Conservation (phyloP, 2,797 vertebrate genomes). For the Dipus sagitta region DNA sequence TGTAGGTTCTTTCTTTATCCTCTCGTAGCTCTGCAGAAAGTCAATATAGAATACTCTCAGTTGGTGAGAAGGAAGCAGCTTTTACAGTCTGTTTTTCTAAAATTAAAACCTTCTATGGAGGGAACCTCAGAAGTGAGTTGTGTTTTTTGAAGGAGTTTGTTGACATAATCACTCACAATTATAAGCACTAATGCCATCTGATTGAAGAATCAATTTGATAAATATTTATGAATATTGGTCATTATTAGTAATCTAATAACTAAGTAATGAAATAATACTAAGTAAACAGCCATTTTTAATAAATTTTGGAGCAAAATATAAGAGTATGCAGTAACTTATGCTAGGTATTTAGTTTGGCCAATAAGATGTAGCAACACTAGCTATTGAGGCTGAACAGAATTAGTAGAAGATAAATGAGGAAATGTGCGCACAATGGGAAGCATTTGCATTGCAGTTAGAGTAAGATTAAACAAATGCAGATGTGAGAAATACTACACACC, state of each 20-base stretch:
- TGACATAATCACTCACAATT: slow-evolving; percentile 71
- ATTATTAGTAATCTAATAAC: slow-evolving; percentile 74
- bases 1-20: slow-evolving; percentile 66
- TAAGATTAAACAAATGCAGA: slow-evolving; percentile 46
- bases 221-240: slow-evolving; percentile 65
- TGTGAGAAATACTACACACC: neutral
- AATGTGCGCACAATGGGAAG: slow-evolving; percentile 50
- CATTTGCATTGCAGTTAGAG: neutral
- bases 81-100: slow-evolving; percentile 74
- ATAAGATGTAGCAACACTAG: slow-evolving; percentile 26
- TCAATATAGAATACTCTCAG: slow-evolving; percentile 11
- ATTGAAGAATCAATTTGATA: slow-evolving; percentile 56
- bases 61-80: slow-evolving; percentile 56
- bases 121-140: slow-evolving; percentile 53
- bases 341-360: slow-evolving; percentile 52
- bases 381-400: slow-evolving; percentile 29
- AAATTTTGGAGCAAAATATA: slow-evolving; percentile 36
- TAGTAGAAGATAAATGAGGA: slow-evolving; percentile 61
- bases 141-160: slow-evolving; percentile 51
- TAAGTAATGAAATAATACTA: slow-evolving; percentile 70
- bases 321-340: slow-evolving; percentile 17
- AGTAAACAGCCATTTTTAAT: slow-evolving; percentile 55
- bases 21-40: slow-evolving; percentile 20
- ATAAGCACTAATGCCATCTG: slow-evolving; percentile 58
- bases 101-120: slow-evolving; percentile 69